Evolutionary conservation across 2,888 invertebrate genomes (phyloP).

Genomic region (Sarcophaga variegata): DNA sequence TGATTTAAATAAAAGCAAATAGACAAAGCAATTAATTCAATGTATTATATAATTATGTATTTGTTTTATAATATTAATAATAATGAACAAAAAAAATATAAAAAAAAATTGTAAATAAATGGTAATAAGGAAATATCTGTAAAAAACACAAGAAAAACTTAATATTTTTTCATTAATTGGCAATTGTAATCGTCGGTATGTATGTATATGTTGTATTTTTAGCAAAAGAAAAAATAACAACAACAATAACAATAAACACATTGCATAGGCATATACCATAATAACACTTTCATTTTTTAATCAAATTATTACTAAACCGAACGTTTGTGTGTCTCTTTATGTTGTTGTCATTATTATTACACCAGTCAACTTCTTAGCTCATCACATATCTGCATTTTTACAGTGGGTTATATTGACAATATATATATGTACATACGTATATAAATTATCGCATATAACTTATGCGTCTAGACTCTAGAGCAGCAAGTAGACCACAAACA

Average conservation of each 20-base stretch:
- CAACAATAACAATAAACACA: slow-evolving; percentile 21
- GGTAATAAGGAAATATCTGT: slow-evolving; percentile 63
- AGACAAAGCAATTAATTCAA: slow-evolving; percentile 48
- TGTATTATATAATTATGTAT: slow-evolving; percentile 41
- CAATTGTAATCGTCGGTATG: slow-evolving; percentile 36
- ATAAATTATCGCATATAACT: too few relatives aligned
- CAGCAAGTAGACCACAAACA: too few relatives aligned
- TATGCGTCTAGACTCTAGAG: too few relatives aligned
- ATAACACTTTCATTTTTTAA: slow-evolving; percentile 59
- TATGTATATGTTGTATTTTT: slow-evolving; percentile 21
- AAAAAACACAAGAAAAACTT: slow-evolving; percentile 6
- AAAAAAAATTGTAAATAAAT: slow-evolving; percentile 23
- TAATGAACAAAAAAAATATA: slow-evolving; percentile 26
- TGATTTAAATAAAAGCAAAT: slow-evolving; percentile 42
- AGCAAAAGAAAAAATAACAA: slow-evolving; percentile 35
- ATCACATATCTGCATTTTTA: slow-evolving; percentile 18
- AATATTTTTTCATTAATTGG: slow-evolving; percentile 60
- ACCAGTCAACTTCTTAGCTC: slow-evolving; percentile 46
- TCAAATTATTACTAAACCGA: slow-evolving; percentile 43
- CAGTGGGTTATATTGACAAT: slow-evolving; percentile 7
- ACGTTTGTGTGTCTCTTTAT: background rate
- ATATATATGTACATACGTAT: too few relatives aligned
- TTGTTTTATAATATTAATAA: slow-evolving; percentile 32
- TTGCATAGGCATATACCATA: background rate
- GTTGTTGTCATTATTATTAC: slow-evolving; percentile 51